Conservation (phyloP, 1,140 invertebrate species). For the Psix sp. region DNA sequence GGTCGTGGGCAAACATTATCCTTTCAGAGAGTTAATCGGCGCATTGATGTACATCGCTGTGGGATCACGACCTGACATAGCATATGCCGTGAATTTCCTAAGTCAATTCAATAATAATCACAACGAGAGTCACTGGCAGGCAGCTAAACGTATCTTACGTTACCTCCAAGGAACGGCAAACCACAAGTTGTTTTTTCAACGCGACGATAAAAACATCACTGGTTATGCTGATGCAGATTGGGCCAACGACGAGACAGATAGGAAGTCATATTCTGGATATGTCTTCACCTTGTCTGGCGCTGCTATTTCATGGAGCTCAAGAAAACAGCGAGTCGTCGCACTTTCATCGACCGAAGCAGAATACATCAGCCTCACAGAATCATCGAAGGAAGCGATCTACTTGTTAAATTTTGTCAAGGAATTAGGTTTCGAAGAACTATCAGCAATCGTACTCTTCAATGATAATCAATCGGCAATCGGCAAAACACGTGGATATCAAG, state of each 20-base stretch:
- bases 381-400: conserved; percentile 50
- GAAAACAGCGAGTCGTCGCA: conserved; percentile 50
- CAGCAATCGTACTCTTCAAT: conserved; percentile 8
- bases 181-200: neutral
- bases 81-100: conserved; percentile 65
- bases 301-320: conserved; percentile 41
- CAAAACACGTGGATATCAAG: conserved; percentile 1
- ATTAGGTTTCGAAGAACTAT: conserved; percentile 9
- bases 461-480: neutral
- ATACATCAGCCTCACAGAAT: conserved; percentile 66
- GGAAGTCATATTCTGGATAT: conserved; percentile 54
- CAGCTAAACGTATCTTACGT: conserved; percentile 66
- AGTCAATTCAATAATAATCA: conserved; percentile 62
- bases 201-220: conserved; percentile 9
- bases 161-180: conserved; percentile 68
- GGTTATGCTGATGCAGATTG: conserved; percentile 62
- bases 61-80: conserved; percentile 65
- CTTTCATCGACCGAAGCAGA: conserved; percentile 71
- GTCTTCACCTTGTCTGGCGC: conserved; percentile 24
- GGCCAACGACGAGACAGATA: conserved; percentile 55
- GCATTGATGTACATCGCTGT: conserved; percentile 65
- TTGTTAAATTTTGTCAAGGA: conserved; percentile 42
- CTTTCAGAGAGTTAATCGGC: conserved; percentile 67
- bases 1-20: conserved; percentile 4
- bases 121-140: conserved; percentile 60